Evolutionary conservation across 2,888 invertebrate genomes (phyloP).

Genomic region (Hemithea aestivaria): DNA sequence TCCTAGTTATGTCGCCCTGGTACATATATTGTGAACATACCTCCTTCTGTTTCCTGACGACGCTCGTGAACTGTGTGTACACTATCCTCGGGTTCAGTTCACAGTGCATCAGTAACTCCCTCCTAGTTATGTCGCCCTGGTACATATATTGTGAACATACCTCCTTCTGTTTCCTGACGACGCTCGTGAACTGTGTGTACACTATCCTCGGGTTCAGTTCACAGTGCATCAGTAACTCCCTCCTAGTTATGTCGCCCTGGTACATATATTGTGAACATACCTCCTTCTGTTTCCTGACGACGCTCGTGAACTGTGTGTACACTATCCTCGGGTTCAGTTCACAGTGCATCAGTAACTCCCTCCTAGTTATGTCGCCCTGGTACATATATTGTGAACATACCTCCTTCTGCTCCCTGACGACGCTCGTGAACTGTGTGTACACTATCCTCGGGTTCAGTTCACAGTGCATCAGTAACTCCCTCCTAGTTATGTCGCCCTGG

Average conservation of each 20-base stretch:
- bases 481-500: no score
- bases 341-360: conserved; percentile 99
- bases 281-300: conserved; percentile 94
- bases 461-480: conserved; percentile 98
- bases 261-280: no score
- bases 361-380: no score
- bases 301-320: conserved; percentile 95
- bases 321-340: conserved; percentile 95
- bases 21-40: conserved; percentile 96
- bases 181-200: conserved; percentile 95
- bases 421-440: conserved; percentile 95
- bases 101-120: conserved; percentile 99
- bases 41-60: conserved; percentile 94
- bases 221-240: conserved; percentile 99
- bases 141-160: conserved; percentile 96
- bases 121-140: conserved; percentile 98
- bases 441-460: conserved; percentile 95
- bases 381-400: no score
- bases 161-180: conserved; percentile 94
- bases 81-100: conserved; percentile 95
- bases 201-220: conserved; percentile 95
- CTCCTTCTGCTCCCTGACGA: conserved; percentile 94
- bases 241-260: conserved; percentile 98
- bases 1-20: no score
- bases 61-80: conserved; percentile 95